phyloP scores from a whole-genome alignment of 2,113 vertebrate species.

The Otocyon megalotis region DNA sequence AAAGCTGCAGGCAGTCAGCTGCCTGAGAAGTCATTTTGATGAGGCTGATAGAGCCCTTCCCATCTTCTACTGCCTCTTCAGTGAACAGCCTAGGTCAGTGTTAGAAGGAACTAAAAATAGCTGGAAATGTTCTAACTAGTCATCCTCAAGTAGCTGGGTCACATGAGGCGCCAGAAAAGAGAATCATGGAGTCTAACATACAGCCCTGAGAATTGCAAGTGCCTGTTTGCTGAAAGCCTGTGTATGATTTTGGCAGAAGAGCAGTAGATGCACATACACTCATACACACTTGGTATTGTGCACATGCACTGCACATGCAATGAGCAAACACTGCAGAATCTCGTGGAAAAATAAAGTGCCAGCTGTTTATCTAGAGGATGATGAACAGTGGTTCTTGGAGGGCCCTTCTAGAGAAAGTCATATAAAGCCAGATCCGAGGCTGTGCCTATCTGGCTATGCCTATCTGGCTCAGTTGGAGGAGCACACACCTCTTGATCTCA shows the following conservation, averaged over 20 bases:
- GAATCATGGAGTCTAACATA: background rate
- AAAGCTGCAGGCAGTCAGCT: background rate
- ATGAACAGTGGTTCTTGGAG: background rate
- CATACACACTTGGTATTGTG: too few relatives aligned
- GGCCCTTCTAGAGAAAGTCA: background rate
- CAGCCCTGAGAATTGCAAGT: background rate
- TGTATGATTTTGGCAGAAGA: background rate
- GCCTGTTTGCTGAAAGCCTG: background rate
- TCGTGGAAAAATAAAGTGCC: background rate
- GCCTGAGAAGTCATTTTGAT: background rate
- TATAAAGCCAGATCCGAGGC: background rate
- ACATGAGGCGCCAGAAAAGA: conserved; percentile 24
- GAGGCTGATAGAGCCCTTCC: background rate
- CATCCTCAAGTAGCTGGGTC: conserved; percentile 50
- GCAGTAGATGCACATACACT: background rate
- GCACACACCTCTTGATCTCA: background rate
- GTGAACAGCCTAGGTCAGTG: background rate
- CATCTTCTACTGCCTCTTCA: background rate
- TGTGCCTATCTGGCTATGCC: background rate
- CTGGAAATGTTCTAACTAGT: background rate
- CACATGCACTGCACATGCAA: background rate
- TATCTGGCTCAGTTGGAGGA: background rate
- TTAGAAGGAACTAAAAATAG: conserved; percentile 61
- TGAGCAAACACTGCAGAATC: background rate
- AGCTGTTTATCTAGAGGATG: background rate